A percentile compares a stretch with the other conserved stretches of the same genome.
Evolutionary conservation across 2,113 vertebrate species (phyloP).

Genomic region (Aix galericulata): DNA sequence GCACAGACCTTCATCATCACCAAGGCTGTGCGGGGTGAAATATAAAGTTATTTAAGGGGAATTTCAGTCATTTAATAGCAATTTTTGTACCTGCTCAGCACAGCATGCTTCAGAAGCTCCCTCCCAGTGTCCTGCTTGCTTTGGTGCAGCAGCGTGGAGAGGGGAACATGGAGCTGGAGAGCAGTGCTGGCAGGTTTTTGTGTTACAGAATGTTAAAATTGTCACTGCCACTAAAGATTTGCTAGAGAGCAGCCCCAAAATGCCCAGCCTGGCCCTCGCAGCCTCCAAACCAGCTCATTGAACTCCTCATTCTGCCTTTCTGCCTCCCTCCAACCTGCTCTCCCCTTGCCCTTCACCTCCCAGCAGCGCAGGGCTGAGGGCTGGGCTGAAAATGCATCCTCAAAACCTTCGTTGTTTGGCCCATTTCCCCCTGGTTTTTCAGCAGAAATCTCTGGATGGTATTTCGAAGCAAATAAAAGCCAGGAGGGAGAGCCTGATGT

Average conservation of each 20-base stretch:
- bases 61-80: not conserved
- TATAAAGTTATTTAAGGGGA: not conserved
- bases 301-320: not conserved
- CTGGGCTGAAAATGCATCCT: not conserved
- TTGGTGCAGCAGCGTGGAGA: no score
- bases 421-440: not conserved
- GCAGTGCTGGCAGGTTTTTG: no score
- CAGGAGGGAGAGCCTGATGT: not conserved
- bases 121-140: no score
- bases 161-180: no score
- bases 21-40: not conserved
- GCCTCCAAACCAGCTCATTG: not conserved
- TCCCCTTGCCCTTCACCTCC: not conserved
- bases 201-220: not conserved
- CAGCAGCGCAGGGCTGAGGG: fast-evolving
- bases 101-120: not conserved
- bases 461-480: conserved; percentile 3
- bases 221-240: not conserved
- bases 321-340: not conserved
- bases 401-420: conserved; percentile 3
- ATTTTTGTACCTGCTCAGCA: not conserved
- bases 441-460: not conserved
- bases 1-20: not conserved
- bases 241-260: not conserved
- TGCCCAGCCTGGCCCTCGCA: not conserved